Conservation (phyloP, 2,888 invertebrate genomes). For the Ennomos quercinarius region DNA sequence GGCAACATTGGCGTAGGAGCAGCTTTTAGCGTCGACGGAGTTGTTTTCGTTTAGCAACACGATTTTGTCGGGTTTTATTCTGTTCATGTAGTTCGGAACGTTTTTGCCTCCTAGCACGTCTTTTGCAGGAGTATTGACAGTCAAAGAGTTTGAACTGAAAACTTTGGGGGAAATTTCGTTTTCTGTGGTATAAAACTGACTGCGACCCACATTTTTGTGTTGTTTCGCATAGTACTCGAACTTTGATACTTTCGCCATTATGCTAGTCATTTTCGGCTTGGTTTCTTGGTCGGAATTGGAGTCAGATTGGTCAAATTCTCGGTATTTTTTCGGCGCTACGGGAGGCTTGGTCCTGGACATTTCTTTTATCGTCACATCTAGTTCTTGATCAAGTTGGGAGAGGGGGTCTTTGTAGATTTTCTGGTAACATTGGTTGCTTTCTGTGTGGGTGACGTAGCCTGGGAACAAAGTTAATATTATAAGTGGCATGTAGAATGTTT, state of each 20-base stretch:
- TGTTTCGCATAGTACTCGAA: conserved; percentile 91
- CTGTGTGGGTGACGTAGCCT: conserved; percentile 63
- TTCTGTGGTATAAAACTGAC: conserved; percentile 76
- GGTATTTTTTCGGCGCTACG: conserved; percentile 86
- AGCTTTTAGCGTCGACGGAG: conserved; percentile 65
- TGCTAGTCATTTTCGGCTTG: conserved; percentile 77
- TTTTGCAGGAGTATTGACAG: conserved; percentile 93
- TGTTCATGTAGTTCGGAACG: conserved; percentile 86
- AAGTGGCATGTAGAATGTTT: too few relatives aligned
- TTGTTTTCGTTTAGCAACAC: conserved; percentile 63
- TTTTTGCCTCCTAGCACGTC: conserved; percentile 90
- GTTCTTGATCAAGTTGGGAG: conserved; percentile 73
- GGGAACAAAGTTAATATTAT: conserved; percentile 40
- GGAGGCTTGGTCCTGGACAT: conserved; percentile 87
- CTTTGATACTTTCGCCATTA: conserved; percentile 91
- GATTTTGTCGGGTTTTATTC: conserved; percentile 59
- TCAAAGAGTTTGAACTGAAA: conserved; percentile 91
- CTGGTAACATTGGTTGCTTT: conserved; percentile 69
- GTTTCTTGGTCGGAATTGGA: conserved; percentile 81
- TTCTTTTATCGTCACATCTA: conserved; percentile 78
- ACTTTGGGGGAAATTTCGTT: conserved; percentile 90
- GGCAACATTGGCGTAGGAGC: conserved; percentile 74
- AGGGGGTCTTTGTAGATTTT: conserved; percentile 67
- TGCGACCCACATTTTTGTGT: conserved; percentile 80
- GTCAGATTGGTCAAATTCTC: conserved; percentile 65